Conservation (phyloP, 2,888 invertebrate genomes). For the Nemurella pictetii region DNA sequence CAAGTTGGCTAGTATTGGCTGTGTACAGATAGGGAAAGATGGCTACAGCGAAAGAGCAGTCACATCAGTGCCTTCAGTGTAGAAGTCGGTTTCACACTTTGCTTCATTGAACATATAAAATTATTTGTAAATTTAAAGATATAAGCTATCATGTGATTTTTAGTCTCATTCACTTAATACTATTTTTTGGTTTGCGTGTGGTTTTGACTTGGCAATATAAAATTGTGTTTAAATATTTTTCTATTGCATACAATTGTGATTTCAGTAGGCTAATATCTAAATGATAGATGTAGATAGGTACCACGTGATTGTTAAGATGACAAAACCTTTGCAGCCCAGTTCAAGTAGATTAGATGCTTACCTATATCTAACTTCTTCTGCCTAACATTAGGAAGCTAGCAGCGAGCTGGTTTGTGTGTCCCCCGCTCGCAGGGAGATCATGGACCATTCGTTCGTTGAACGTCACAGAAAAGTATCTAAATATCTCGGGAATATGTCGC, state of each 20-base stretch:
- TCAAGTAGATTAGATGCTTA: neutral
- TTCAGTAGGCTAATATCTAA: neutral
- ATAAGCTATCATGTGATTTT: constrained; percentile 35
- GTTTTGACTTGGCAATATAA: constrained; percentile 25
- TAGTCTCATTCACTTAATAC: constrained; percentile 14
- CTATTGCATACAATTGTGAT: constrained; percentile 19
- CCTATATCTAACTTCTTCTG: constrained; percentile 1
- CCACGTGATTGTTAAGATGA: neutral
- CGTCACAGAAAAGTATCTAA: neutral
- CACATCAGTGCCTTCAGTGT: neutral
- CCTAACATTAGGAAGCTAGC: neutral
- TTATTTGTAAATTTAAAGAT: neutral
- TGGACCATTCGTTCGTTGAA: neutral
- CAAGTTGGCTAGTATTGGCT: constrained; percentile 12
- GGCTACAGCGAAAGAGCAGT: neutral
- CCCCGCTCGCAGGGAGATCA: neutral
- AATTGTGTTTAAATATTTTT: constrained; percentile 7
- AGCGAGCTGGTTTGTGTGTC: neutral
- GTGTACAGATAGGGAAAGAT: neutral
- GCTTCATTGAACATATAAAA: neutral
- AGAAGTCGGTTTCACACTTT: neutral
- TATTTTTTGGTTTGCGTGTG: constrained; percentile 1
- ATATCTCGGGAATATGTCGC: constrained; percentile 21
- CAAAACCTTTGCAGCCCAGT: neutral
- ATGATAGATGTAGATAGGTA: neutral